These are phyloP conservation scores for Caenorhabditis panamensis DNA, from an alignment of 2,888 invertebrate species.

Conservation along the genomic window DNA sequence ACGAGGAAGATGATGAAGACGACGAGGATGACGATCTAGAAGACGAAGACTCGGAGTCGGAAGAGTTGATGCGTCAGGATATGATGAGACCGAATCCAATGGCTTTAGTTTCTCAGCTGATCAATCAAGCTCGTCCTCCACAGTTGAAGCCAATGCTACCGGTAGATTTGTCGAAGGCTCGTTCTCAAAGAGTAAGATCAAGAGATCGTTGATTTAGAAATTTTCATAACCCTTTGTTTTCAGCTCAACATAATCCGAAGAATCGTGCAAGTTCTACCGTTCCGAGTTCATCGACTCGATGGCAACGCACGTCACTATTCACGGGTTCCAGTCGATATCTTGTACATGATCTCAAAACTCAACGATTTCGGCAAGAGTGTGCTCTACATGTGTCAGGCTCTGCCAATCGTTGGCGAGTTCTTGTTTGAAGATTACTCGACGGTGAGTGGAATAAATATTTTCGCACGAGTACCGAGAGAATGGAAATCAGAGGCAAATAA, in stretches of 20 bases:
- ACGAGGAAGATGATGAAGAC: constrained; percentile 45
- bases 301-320: constrained; percentile 38
- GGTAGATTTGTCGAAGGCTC: constrained; percentile 42
- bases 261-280: constrained; percentile 45
- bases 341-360: constrained; percentile 30
- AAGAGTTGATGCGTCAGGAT: constrained; percentile 41
- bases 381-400: constrained; percentile 23
- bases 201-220: neutral
- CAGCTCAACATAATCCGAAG: constrained; percentile 38
- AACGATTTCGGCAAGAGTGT: constrained; percentile 49
- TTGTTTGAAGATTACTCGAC: constrained; percentile 51
- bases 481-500: no score
- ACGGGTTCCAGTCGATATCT: constrained; percentile 33
- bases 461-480: no score
- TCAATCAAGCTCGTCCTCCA: constrained; percentile 25
- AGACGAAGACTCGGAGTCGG: constrained; percentile 57
- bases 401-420: constrained; percentile 42
- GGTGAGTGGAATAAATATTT: constrained; percentile 1
- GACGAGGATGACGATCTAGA: constrained; percentile 53
- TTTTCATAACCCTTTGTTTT: constrained; percentile 4
- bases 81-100: constrained; percentile 25
- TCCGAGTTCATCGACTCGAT: constrained; percentile 50
- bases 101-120: constrained; percentile 26
- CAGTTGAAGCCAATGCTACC: constrained; percentile 27
- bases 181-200: constrained; percentile 26